These are phyloP conservation scores for Catharus fuscescens DNA, from an alignment of 2,113 vertebrate species.

Conservation along the genomic window DNA sequence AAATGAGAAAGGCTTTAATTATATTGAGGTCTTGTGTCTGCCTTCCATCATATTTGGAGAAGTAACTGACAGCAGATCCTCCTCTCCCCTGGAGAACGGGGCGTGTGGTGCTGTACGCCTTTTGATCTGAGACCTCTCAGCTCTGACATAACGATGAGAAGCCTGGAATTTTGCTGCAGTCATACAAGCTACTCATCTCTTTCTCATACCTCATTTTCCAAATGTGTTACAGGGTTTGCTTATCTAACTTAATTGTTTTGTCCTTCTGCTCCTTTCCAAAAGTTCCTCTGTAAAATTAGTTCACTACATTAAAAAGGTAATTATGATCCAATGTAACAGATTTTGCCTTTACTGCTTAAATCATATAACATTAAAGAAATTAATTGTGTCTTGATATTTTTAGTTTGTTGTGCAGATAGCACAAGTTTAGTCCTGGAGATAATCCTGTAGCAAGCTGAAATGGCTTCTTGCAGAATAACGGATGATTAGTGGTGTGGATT, in stretches of 20 bases:
- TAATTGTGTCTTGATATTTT: not conserved
- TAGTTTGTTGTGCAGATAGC: not conserved
- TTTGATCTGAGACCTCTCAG: not conserved
- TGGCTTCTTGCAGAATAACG: not conserved
- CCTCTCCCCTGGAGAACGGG: not conserved
- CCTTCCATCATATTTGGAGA: not conserved
- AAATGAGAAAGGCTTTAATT: constrained; percentile 34
- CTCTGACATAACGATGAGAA: not conserved
- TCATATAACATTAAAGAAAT: not conserved
- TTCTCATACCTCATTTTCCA: not conserved
- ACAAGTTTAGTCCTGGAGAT: not conserved
- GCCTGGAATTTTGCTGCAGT: not conserved
- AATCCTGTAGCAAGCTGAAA: not conserved
- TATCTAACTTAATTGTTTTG: not conserved
- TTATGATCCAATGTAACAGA: not conserved
- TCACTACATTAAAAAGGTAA: not conserved
- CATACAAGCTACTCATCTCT: not conserved
- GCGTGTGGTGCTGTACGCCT: accelerated
- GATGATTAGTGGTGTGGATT: not conserved
- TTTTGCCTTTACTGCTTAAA: not conserved
- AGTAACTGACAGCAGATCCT: constrained; percentile 27
- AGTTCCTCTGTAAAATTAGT: not conserved
- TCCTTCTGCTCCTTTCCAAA: not conserved
- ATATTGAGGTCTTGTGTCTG: not conserved
- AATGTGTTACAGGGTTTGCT: not conserved